phyloP scores from a whole-genome alignment of 2,797 vertebrate genomes.

The Semotilus atromaculatus region DNA sequence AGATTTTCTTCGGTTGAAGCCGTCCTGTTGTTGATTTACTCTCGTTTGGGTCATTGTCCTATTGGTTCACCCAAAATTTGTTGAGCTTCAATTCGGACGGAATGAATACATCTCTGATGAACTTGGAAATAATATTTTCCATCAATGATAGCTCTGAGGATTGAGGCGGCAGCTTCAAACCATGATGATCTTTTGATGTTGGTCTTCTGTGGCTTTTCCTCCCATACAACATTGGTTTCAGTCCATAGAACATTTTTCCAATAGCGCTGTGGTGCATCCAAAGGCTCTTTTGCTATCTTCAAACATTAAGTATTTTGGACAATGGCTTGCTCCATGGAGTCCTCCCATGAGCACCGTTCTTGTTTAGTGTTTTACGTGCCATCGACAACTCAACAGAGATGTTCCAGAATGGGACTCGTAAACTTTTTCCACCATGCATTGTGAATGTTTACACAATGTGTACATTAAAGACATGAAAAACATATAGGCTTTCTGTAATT shows the following conservation, averaged over 20 bases:
- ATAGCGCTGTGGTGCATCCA: background rate
- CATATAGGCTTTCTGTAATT: background rate
- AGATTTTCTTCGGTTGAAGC: background rate
- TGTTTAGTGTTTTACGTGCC: background rate
- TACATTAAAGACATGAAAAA: background rate
- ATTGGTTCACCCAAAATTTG: background rate
- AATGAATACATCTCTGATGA: background rate
- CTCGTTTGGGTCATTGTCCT: background rate
- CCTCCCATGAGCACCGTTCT: background rate
- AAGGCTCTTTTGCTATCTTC: background rate
- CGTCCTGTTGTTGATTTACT: background rate
- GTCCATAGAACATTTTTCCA: background rate
- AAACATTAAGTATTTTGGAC: background rate
- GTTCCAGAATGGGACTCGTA: background rate
- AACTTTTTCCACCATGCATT: background rate
- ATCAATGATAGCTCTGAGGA: background rate
- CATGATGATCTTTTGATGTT: conserved; percentile 8
- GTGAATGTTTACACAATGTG: background rate
- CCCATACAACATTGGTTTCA: background rate
- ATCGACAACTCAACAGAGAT: background rate
- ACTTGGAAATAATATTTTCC: background rate
- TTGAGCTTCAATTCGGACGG: background rate
- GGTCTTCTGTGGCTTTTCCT: background rate
- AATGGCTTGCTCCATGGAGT: background rate
- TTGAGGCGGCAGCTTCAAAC: background rate